A percentile compares a stretch with the other conserved stretches of the same genome.
These are phyloP conservation scores for Phortica okadai DNA, from an alignment of 2,888 invertebrate genomes.

Conservation along the genomic window DNA sequence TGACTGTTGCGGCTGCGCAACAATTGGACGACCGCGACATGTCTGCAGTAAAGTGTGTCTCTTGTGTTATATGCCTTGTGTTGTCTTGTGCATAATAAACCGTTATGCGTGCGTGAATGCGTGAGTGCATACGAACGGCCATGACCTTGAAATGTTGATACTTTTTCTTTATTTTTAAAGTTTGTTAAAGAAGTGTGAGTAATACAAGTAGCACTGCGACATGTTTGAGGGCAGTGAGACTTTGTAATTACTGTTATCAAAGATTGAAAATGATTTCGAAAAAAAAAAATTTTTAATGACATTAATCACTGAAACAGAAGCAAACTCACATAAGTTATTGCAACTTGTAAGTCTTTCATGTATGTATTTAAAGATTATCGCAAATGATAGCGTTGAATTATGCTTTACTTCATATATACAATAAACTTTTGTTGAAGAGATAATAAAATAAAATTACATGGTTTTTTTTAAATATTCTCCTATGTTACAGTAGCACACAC, in stretches of 20 bases:
- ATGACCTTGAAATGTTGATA: constrained; percentile 23
- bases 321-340: too few relatives aligned
- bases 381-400: too few relatives aligned
- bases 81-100: constrained; percentile 26
- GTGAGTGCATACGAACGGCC: constrained; percentile 8
- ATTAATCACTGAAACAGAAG: too few relatives aligned
- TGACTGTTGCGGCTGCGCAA: constrained; percentile 21
- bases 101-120: constrained; percentile 10
- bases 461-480: too few relatives aligned
- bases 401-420: too few relatives aligned
- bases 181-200: neutral
- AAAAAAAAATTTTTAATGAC: neutral
- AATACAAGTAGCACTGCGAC: neutral
- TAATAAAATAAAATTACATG: too few relatives aligned
- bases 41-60: constrained; percentile 24
- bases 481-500: too few relatives aligned
- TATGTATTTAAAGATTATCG: too few relatives aligned
- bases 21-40: constrained; percentile 31
- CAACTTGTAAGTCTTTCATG: too few relatives aligned
- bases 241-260: too few relatives aligned
- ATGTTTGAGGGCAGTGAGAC: neutral
- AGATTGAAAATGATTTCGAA: too few relatives aligned
- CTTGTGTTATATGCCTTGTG: neutral
- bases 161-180: neutral
- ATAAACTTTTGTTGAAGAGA: too few relatives aligned